phyloP scores from a whole-genome alignment of 2,888 invertebrate genomes.

The Tanytarsus gracilentus region DNA sequence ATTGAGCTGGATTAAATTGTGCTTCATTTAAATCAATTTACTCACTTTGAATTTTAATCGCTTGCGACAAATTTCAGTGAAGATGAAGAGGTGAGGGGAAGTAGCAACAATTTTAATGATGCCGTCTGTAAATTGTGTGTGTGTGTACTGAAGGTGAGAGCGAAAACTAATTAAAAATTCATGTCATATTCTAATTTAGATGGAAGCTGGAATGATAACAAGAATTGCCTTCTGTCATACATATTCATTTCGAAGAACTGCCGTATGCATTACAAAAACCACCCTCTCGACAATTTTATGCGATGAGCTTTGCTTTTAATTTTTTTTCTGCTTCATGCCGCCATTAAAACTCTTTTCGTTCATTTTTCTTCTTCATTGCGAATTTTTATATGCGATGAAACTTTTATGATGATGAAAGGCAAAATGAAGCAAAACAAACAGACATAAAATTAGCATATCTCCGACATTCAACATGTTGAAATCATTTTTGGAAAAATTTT shows the following conservation, averaged over 20 bases:
- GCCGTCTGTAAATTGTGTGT: background rate
- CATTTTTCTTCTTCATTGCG: background rate
- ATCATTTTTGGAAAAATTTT: constrained; percentile 4
- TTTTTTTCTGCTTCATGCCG: background rate
- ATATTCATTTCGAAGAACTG: background rate
- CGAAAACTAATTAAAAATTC: constrained; percentile 26
- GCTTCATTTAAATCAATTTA: constrained; percentile 21
- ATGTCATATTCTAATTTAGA: constrained; percentile 26
- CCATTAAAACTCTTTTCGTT: background rate
- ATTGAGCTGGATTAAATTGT: constrained; percentile 14
- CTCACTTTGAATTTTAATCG: constrained; percentile 23
- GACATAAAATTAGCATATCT: constrained; percentile 12
- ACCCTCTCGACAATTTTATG: background rate
- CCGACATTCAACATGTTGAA: constrained; percentile 9
- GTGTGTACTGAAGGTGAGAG: background rate
- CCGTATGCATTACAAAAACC: background rate
- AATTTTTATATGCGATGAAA: background rate
- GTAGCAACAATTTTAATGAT: constrained; percentile 18
- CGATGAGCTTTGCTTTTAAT: background rate
- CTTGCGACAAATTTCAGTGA: background rate
- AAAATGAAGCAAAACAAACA: background rate
- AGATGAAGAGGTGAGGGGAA: background rate
- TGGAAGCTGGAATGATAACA: constrained; percentile 13
- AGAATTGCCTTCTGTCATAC: background rate
- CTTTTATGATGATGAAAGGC: background rate